Conservation (phyloP, 2,113 vertebrate species). For the Cnemophilus loriae region DNA sequence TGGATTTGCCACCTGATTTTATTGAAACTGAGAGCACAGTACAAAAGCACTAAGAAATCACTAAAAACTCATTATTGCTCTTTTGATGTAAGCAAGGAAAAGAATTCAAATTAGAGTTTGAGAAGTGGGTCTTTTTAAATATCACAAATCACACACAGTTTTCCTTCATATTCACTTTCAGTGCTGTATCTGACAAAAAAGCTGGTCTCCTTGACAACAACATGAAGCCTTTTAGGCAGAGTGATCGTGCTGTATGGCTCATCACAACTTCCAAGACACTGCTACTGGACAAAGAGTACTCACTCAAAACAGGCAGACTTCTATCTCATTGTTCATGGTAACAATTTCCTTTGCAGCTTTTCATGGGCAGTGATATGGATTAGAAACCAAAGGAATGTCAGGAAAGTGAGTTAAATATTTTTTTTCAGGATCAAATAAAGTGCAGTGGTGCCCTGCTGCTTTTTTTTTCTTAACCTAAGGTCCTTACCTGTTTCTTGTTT, state of each 20-base stretch:
- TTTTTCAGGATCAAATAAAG: neutral
- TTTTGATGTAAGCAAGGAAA: neutral
- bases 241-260: neutral
- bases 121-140: neutral
- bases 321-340: neutral
- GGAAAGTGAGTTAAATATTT: neutral
- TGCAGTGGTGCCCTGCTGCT: accelerated
- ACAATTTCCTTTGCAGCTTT: neutral
- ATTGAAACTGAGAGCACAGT: neutral
- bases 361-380: neutral
- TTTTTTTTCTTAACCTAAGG: neutral
- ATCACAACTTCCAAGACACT: neutral
- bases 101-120: neutral
- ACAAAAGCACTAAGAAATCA: neutral
- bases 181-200: neutral
- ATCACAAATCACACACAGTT: neutral
- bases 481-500: neutral
- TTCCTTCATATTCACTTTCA: neutral
- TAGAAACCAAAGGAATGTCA: neutral
- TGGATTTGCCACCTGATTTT: neutral
- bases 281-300: neutral
- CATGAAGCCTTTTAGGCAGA: neutral
- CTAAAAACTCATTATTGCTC: neutral
- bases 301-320: neutral
- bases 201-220: conserved; percentile 47